phyloP scores from a whole-genome alignment of 64 coral and sea anemone species.

The Porites australiensis region DNA sequence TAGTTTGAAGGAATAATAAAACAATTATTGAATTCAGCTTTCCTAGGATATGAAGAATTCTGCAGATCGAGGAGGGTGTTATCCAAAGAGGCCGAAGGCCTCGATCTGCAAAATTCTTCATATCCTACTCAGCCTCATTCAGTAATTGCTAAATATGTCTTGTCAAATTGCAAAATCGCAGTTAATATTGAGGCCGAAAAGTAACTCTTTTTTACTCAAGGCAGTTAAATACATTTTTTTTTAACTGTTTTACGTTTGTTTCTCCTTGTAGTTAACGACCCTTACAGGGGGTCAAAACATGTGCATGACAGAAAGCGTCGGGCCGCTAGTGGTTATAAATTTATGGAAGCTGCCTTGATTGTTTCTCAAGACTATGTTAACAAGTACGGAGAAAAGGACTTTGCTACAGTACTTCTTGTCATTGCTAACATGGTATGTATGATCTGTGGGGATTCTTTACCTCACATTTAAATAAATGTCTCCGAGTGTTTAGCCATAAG shows the following conservation, averaged over 20 bases:
- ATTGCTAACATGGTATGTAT: conserved; percentile 31
- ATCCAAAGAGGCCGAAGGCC: too few species aligned
- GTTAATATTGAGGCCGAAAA: too few species aligned
- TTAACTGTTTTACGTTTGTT: not conserved
- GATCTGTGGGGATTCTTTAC: too few species aligned
- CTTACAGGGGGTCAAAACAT: not conserved
- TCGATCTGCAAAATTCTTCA: too few species aligned
- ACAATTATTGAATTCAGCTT: too few species aligned
- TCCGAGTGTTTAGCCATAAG: too few species aligned
- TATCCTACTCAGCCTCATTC: too few species aligned
- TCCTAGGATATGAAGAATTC: too few species aligned
- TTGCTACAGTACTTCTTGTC: not conserved
- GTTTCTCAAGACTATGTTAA: not conserved
- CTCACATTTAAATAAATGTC: not conserved
- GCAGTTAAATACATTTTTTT: not conserved
- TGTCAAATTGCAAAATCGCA: too few species aligned
- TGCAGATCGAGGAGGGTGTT: too few species aligned
- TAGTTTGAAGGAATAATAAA: too few species aligned
- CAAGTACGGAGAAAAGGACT: not conserved
- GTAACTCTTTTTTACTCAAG: not conserved
- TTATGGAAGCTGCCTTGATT: conserved; percentile 34
- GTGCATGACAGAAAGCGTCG: not conserved
- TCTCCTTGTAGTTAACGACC: not conserved
- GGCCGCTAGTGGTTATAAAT: not conserved
- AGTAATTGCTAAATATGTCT: too few species aligned